Percentiles rank a stretch among this genome's conserved stretches.
Evolutionary conservation across 64 coral and sea anemone species (phyloP).

Genomic region (Platygyra sinensis): DNA sequence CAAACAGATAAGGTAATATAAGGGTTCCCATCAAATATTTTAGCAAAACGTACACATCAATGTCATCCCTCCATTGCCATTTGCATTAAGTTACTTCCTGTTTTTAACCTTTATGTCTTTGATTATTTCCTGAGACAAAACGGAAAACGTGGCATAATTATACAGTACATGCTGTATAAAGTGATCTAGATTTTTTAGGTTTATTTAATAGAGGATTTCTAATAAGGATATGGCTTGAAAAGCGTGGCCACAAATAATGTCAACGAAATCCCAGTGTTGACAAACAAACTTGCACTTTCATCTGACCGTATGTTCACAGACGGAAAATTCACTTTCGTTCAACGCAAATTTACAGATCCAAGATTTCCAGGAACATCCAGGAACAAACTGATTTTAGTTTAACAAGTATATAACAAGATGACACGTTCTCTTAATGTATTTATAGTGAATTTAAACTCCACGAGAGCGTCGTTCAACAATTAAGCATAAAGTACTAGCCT

Average conservation of each 20-base stretch:
- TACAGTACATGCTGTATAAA: background rate
- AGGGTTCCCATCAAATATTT: background rate
- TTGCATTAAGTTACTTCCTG: conserved; percentile 14
- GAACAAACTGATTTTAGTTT: background rate
- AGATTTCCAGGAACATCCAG: background rate
- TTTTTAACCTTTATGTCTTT: background rate
- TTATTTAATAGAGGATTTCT: background rate
- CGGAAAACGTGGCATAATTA: background rate
- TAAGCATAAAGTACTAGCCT: background rate
- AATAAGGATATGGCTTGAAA: background rate
- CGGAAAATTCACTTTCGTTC: background rate
- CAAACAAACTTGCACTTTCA: conserved; percentile 33
- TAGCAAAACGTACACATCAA: background rate
- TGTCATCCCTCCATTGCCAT: background rate
- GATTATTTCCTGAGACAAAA: background rate
- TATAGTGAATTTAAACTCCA: background rate
- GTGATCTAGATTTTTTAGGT: background rate
- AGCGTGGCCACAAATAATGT: background rate
- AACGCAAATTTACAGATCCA: background rate
- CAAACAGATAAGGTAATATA: background rate
- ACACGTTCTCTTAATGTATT: background rate
- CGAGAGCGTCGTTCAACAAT: background rate
- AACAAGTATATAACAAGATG: background rate
- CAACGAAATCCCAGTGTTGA: background rate
- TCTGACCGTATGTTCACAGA: background rate